Base-by-base conservation (phyloP, 2,797 vertebrate species). In the Okamejei kenojei region DNA sequence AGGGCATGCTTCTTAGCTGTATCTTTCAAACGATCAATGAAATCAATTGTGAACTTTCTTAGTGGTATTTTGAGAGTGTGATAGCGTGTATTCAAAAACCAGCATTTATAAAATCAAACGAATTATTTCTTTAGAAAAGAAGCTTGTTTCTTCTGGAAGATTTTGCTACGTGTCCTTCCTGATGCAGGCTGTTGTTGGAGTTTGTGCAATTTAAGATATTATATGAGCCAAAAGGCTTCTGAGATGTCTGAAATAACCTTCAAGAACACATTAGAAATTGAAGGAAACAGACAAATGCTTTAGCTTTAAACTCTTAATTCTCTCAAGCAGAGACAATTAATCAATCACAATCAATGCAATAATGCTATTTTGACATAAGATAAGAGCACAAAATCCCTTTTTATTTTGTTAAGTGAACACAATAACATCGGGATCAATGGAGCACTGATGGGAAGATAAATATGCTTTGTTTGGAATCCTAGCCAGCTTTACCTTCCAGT, bases 341-440 rank as follows among this genome's bases (percentile, higher is more conserved):
- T 45, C 84, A 86, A 63, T 86, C 82, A 63, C 58, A 9, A 68
- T 88, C 84, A 35, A 88, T 88, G 63, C n/a, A 65, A 68, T 32
- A 88, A 19, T 88, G 84, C 7, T 88, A 21, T 35, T 88, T 65
- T 88, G 63, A 68, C 84, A 88, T 88, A 17, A 68, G 54, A 19
- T 84, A 61, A 84, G 81, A 86, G 82, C 82, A 86, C 61, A 86
- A 15, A 26, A 17, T 88, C n/a, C 65, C 84, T 68, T 68, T 68
- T 32, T 88, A 32, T 88, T 61, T 10, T 4, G 63, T 65, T 65
- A 68, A 26, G 58, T 63, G 61, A 86, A 32, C 84, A 68, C 84
- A 88, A 35, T 35, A 88, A 19, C 84, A 68, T 68, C 29, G 35
- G 23, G n/a, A 68, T 19, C n/a, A 32, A 35, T 88, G 63, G 84